Evolutionary conservation across 2,797 vertebrate genomes (phyloP).

Genomic region (Iguana delicatissima): DNA sequence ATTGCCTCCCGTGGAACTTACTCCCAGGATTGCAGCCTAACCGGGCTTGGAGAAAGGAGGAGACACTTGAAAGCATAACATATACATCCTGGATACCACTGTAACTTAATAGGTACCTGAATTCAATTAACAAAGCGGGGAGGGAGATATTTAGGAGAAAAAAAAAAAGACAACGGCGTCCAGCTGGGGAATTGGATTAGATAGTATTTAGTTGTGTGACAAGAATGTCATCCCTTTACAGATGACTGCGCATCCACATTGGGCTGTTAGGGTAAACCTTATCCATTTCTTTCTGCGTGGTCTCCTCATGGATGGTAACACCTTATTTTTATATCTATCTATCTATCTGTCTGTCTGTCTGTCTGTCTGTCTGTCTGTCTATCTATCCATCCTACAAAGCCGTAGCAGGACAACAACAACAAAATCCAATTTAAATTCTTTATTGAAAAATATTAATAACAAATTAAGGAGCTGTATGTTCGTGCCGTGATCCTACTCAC

Average conservation of each 20-base stretch:
- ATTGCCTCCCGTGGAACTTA: not conserved
- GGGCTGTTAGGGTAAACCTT: not conserved
- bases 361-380: too few relatives aligned
- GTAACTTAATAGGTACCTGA: not conserved
- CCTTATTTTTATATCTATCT: not conserved
- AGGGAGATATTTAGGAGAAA: not conserved
- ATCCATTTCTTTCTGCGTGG: not conserved
- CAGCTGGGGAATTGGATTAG: not conserved
- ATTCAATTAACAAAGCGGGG: not conserved
- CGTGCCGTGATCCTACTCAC: not conserved
- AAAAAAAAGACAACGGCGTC: not conserved
- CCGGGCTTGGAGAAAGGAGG: not conserved
- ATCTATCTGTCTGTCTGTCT: too few relatives aligned
- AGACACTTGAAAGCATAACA: not conserved
- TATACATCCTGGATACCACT: not conserved
- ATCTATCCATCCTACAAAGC: too few relatives aligned
- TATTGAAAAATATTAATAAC: not conserved
- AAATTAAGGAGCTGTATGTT: not conserved
- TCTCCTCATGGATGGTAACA: not conserved
- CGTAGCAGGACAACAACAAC: too few relatives aligned
- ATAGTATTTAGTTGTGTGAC: not conserved
- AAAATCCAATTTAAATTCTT: not conserved
- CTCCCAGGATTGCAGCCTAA: not conserved
- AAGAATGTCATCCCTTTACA: not conserved
- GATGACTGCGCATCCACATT: not conserved